Conservation (phyloP, 2,113 vertebrate genomes). For the Scolopax mira region DNA sequence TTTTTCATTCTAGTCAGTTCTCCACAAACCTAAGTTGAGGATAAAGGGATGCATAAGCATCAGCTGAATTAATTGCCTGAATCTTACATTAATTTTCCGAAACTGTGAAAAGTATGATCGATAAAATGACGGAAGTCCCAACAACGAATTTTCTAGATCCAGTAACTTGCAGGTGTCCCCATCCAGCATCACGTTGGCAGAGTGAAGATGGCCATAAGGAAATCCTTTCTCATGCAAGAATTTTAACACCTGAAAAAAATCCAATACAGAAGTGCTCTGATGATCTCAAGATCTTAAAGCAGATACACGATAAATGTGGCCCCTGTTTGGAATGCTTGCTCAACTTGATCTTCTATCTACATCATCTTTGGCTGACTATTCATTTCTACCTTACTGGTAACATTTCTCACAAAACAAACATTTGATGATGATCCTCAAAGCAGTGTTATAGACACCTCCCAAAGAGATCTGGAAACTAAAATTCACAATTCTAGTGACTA, state of each 20-base stretch:
- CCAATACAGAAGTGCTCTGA: not conserved
- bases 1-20: not conserved
- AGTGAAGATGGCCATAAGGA: slow-evolving; percentile 91
- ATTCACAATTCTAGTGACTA: not conserved
- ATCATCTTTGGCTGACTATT: not conserved
- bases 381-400: not conserved
- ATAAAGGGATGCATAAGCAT: not conserved
- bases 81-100: slow-evolving; percentile 92
- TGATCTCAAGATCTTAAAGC: not conserved
- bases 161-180: slow-evolving; percentile 87
- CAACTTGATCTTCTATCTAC: not conserved
- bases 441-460: not conserved
- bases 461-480: not conserved
- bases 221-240: slow-evolving; percentile 91
- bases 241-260: slow-evolving; percentile 81
- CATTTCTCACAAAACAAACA: not conserved
- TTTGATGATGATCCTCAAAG: not conserved
- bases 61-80: not conserved
- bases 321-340: not conserved
- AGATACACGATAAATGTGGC: not conserved
- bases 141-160: slow-evolving; percentile 91
- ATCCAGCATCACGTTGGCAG: slow-evolving; percentile 89
- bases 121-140: slow-evolving; percentile 91
- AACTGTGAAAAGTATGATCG: slow-evolving; percentile 86
- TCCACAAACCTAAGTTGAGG: not conserved